These are phyloP conservation scores for Leptothorax acervorum DNA, from an alignment of 2,888 invertebrate genomes.

Conservation along the genomic window DNA sequence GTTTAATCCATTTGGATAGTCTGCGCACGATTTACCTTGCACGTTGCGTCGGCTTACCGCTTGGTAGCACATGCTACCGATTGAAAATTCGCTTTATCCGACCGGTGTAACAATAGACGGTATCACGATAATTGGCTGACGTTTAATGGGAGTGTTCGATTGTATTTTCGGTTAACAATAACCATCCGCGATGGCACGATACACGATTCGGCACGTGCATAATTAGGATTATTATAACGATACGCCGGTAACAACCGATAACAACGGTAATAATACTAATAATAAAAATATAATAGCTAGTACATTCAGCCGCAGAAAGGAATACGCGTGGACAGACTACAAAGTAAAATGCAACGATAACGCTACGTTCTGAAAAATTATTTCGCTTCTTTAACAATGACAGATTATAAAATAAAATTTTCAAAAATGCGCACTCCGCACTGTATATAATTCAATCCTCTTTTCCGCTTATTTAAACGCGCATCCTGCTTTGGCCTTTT, in stretches of 20 bases:
- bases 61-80: not conserved
- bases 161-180: slow-evolving; percentile 45
- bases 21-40: slow-evolving; percentile 33
- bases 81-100: slow-evolving; percentile 46
- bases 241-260: slow-evolving; percentile 6
- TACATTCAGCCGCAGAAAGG: not conserved
- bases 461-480: slow-evolving; percentile 6
- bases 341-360: not conserved
- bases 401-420: not conserved
- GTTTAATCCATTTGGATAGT: slow-evolving; percentile 29
- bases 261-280: slow-evolving; percentile 25
- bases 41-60: not conserved
- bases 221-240: slow-evolving; percentile 36
- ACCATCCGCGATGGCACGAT: slow-evolving; percentile 10
- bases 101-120: slow-evolving; percentile 34
- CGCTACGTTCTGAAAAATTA: not conserved
- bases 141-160: slow-evolving; percentile 39
- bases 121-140: slow-evolving; percentile 50
- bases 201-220: slow-evolving; percentile 13
- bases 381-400: not conserved
- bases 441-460: not conserved
- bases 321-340: not conserved
- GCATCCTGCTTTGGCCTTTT: not conserved
- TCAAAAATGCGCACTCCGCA: not conserved
- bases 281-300: slow-evolving; percentile 17